Evolutionary conservation across 1,140 invertebrate genomes (phyloP), one percentile per base, ranked within the genome.

Genomic region (Leguminivora glycinivorella): DNA sequence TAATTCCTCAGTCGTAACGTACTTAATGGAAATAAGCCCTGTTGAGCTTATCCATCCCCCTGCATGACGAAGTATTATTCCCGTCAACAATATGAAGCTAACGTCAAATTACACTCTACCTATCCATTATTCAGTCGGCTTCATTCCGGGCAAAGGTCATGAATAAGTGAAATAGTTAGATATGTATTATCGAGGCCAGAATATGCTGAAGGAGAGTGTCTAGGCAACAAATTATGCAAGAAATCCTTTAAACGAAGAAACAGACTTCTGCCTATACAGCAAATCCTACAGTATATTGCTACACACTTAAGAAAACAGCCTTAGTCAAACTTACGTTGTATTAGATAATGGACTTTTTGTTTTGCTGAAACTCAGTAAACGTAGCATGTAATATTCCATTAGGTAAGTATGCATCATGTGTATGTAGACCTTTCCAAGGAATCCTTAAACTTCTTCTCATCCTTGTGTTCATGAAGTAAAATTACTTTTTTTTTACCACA

Each of bases 91-190:
- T 52, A 52, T 22, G 40, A 14, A n/a, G 40, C 40, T 17, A 52
- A 52, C 47, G 47, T 52, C 47, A 52, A 52, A 52, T 52, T 52
- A 22, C 4, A 52, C 22, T 52, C 22, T 22, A 52, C 47, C 6
- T 52, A 52, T 52, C 47, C 47, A 52, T 52, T 52, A 52, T 52
- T 52, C 47, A 52, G 17, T n/a, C 17, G 47, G 19, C 19, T 17
- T 19, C 19, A 22, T 52, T 52, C 19, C 19, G 17, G 47, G 47
- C 47, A 22, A 52, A 52, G 47, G 19, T 52, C 47, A 22, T 52
- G 47, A 52, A 52, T 22, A 52, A 52, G 17, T 19, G 19, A 52
- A 52, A 19, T 52, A 52, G 43, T 19, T 19, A 43, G n/a, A n/a
- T 47, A 22, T 52, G 47, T 19, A 52, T 22, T 22, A 22, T 52